Evolutionary conservation across 1,140 invertebrate genomes (phyloP), one percentile per base, ranked within the genome.

Genomic region (Dreissena polymorpha): DNA sequence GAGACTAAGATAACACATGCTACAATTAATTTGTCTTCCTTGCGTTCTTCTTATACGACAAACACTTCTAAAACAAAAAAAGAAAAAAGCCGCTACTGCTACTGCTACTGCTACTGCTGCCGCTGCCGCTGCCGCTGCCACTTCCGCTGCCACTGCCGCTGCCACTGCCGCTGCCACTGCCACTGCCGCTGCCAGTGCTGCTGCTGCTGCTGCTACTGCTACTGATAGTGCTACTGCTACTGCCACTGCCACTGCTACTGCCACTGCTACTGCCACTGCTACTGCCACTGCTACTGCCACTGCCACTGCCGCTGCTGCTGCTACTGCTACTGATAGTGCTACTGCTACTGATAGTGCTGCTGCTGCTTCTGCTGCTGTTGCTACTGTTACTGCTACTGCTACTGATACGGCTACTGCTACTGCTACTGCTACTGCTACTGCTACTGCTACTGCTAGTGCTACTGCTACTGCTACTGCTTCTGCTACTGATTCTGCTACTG

Each of bases 401-500:
- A 18, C 68, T 29, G 29, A 25, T 29, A 49, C 23, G 27, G 21
- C 68, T 70, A 3, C 29, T 49, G 16, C 68, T 70, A 39, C 68
- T 70, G 29, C 29, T 70, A 39, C 29, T 70, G 18, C 68, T 76
- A 12, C 39, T 76, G 8, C 39, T 64, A 21, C n/a, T 67, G 12
- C 39, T 39, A 53, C 50, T 49, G 53, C 39, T 57, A 75, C 78
- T 76, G 67, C 76, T 63, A 12, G 2, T 27, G 73, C 63, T n/a
- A 67, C 49, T 83, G 53, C 65, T 69, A 73, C 65, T 85, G 83
- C 50, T 87, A 86, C 67, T 87, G 74, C 65, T 86, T 69, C 65
- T 81, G 65, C 27, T 85, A 72, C 71, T 82, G 72, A 94, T 94
- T 57, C 95, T 95, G 76, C 94, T 93, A 71, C 91, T 91, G 80